Percentiles rank a stretch among this genome's conserved stretches.
Evolutionary conservation across 2,888 invertebrate species (phyloP).

Genomic region (Tyria jacobaeae): DNA sequence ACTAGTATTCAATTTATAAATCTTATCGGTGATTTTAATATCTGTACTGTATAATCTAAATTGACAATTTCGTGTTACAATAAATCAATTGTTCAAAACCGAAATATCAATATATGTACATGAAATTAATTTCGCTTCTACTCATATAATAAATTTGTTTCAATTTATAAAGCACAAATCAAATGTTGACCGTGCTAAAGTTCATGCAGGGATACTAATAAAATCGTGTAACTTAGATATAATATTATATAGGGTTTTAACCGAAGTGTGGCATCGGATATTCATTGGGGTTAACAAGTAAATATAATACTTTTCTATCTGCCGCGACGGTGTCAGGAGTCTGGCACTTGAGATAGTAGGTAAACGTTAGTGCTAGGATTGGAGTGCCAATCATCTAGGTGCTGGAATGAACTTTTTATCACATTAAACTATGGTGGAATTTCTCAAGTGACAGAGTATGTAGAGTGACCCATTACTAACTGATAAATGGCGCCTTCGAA

Average conservation of each 20-base stretch:
- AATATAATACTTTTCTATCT: no score
- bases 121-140: slow-evolving; percentile 10
- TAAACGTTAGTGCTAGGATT: no score
- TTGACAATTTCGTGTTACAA: slow-evolving; percentile 4
- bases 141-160: slow-evolving; percentile 1
- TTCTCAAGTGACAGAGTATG: no score
- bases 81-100: slow-evolving; percentile 6
- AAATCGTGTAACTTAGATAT: background rate
- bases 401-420: no score
- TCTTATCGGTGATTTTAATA: background rate
- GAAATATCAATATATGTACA: background rate
- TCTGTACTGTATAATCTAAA: slow-evolving; percentile 7
- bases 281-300: background rate
- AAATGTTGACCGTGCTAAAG: background rate
- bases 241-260: background rate
- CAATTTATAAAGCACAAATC: background rate
- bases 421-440: no score
- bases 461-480: no score
- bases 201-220: background rate
- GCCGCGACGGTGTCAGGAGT: no score
- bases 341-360: no score
- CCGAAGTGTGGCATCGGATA: no score
- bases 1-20: slow-evolving; percentile 1
- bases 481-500: no score
- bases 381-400: no score